Conservation (phyloP, 2,113 vertebrate species). For the Pseudolaguvia tuberculata region DNA sequence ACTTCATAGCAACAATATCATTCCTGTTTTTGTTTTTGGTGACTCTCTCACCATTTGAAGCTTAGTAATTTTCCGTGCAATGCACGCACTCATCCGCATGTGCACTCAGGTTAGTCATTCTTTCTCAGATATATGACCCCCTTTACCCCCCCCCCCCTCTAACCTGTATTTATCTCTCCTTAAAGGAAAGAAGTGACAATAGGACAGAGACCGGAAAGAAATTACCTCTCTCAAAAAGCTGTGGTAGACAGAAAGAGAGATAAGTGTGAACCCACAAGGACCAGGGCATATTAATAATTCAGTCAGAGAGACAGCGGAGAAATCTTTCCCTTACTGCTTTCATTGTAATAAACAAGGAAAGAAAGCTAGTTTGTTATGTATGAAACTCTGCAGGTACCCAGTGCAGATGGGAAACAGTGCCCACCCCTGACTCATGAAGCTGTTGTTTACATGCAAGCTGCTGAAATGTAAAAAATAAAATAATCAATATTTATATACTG, state of each 20-base stretch:
- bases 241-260: constrained; percentile 22
- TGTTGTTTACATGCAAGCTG: constrained; percentile 17
- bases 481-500: not conserved
- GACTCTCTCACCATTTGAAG: not conserved
- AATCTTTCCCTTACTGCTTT: not conserved
- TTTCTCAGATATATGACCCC: not conserved
- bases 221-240: constrained; percentile 27
- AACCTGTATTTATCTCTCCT: not conserved
- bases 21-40: not conserved
- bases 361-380: constrained; percentile 2
- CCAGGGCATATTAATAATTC: constrained; percentile 32
- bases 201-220: not conserved
- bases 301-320: not conserved
- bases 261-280: constrained; percentile 28
- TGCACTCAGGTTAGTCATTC: not conserved
- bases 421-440: constrained; percentile 17
- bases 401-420: constrained; percentile 18
- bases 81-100: constrained; percentile 4
- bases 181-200: constrained; percentile 9
- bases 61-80: constrained; percentile 8
- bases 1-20: not conserved
- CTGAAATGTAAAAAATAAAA: too few relatives aligned
- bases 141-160: not conserved
- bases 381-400: constrained; percentile 9
- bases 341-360: constrained; percentile 17